Evolutionary conservation across 92 coral and sea anemone genomes (phyloP), one percentile per base, ranked within the genome.

Genomic region (Zoanthus solanderi): DNA sequence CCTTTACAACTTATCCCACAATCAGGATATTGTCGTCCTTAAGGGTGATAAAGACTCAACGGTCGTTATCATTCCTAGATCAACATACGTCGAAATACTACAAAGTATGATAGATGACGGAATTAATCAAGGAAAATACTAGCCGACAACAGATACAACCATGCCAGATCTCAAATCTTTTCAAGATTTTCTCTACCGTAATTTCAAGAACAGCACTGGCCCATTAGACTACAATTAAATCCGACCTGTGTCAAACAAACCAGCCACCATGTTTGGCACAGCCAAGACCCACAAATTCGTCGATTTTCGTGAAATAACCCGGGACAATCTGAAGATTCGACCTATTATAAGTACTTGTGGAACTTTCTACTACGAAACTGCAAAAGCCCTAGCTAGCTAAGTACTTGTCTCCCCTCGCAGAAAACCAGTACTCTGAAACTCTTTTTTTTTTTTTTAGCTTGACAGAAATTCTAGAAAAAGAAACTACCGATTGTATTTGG

Each of bases 11-110:
- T 48, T 9, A 52, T 76, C 80, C 44, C 80, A 76, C 65, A 52
- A 76, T 9, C 63, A 23, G 65, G 80, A 76, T 76, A 11, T 48
- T 23, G 65, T 23, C 29, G 65, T 76, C 44, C 63, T 50, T 9
- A 18, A 76, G 44, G 80, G 80, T 29, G 42, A 76, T 52, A 76
- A 48, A 76, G 63, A 76, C 29, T 76, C 79, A 75, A 75, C 79
- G 7, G 78, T 72, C 0, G 78, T 74, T 23, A 74, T 74, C 58
- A 74, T 74, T 9, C 76, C 76, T 10, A 71, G 45, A 13, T 71
- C 75, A 7, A 71, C 75, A 71, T 71, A 71, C 15, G 13, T 71
- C 42, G 47, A 71, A 71, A 71, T 6, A 71, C 75, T 30, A 12
- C 32, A 66, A 4, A 71, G 32, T 30, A 28, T 67, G 72, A 71